Base-by-base conservation (phyloP, 2,113 vertebrate species). In the Eretmochelys imbricata region DNA sequence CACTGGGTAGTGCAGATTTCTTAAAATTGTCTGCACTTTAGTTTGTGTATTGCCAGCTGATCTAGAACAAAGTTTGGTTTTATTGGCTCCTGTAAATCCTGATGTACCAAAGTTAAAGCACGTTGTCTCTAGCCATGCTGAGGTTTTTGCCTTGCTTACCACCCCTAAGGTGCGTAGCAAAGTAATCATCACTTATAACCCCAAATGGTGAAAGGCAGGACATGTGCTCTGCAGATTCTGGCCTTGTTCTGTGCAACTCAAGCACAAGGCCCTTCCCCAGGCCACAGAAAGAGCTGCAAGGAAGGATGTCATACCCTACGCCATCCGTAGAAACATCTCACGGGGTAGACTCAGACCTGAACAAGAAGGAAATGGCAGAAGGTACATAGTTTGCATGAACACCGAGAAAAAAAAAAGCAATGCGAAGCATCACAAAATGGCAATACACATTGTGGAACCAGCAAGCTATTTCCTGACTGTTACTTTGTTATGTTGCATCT, bases 281-380 rank as follows among this genome's bases (percentile, higher is more conserved):
- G n/a, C 46, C 76, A 25, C 25, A 79, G 46, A 49, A 29, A 54
- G 87, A 25, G 49, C 62, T 76, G 84, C 42, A 24, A 35, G 42
- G 72, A 50, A 35, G 42, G 78, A 54, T 8, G 20, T 38, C 5
- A 24, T 2, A 6, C 31, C 48, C 22, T 38, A 1, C 0, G 2
- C 8, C 10, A 49, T 25, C 54, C 10, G 11, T 50, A 16, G 29
- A 11, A 1, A 0, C 42, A 57, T 3, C 11, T 69, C 31, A 5
- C 22, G 35, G 1, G 0, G 76, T 22, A 90, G 4, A 42, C 5
- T 0, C 62, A 0, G 0, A 5, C 5, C 53, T 2, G 59, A 42
- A 75, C 57, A 24, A 84, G 82, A 20, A 11, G 80, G 46, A 65
- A 93, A 86, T 29, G 87, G 78, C 78, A 76, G 79, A 16, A 53